These are phyloP conservation scores for Apodemia hepburni DNA, from an alignment of 2,888 invertebrate genomes.

Conservation along the genomic window DNA sequence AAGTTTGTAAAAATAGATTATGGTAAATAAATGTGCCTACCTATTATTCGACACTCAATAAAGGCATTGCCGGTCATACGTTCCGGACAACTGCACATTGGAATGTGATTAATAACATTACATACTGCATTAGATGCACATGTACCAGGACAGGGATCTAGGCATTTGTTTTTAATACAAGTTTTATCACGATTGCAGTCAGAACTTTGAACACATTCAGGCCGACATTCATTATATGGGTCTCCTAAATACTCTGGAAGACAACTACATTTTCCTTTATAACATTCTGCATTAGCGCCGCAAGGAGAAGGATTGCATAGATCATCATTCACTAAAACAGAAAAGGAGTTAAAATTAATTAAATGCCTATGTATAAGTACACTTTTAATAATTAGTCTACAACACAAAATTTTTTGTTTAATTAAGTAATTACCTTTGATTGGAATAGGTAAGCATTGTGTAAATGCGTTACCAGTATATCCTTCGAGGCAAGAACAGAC, in stretches of 20 bases:
- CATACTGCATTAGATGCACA: constrained; percentile 89
- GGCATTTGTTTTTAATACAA: constrained; percentile 87
- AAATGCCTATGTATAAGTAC: too few species aligned
- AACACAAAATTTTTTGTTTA: background rate
- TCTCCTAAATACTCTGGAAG: constrained; percentile 87
- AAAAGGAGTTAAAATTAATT: constrained; percentile 18
- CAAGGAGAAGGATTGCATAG: constrained; percentile 85
- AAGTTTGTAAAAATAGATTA: too few species aligned
- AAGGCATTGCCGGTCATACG: constrained; percentile 87
- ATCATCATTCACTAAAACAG: constrained; percentile 65
- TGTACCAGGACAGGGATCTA: constrained; percentile 88
- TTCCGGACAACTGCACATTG: constrained; percentile 81
- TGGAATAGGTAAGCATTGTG: constrained; percentile 63
- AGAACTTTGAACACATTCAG: constrained; percentile 87
- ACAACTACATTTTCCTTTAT: constrained; percentile 85
- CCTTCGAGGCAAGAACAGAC: constrained; percentile 81
- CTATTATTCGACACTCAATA: constrained; percentile 79
- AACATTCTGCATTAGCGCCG: constrained; percentile 86
- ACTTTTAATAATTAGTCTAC: too few species aligned
- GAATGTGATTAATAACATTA: constrained; percentile 82
- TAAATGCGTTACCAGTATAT: constrained; percentile 83
- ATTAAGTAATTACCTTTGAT: constrained; percentile 43
- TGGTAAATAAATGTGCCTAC: constrained; percentile 46
- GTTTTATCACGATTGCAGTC: constrained; percentile 86
- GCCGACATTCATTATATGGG: constrained; percentile 87